phyloP scores from a whole-genome alignment of 2,797 vertebrate genomes.

The Dendrocincla fuliginosa region DNA sequence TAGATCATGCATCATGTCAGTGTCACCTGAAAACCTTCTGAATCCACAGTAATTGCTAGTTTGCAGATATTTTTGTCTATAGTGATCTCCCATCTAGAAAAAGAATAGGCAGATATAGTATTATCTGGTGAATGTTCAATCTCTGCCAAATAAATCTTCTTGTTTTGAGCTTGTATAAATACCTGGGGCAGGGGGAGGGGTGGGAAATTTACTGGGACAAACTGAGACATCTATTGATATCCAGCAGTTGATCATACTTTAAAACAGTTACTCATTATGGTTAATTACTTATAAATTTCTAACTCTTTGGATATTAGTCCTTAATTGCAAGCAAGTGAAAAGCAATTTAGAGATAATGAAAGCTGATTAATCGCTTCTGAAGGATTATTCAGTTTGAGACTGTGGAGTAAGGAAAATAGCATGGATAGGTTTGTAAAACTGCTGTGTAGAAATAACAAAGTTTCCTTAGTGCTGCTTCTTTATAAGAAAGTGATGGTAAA shows the following conservation, averaged over 20 bases:
- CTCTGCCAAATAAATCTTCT: neutral
- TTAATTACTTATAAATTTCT: constrained; percentile 55
- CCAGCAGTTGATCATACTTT: neutral
- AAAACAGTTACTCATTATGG: neutral
- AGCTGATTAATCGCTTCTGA: constrained; percentile 59
- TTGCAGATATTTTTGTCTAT: neutral
- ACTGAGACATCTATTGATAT: neutral
- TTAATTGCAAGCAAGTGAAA: constrained; percentile 59
- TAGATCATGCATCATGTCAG: neutral
- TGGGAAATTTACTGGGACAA: neutral
- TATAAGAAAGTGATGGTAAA: neutral
- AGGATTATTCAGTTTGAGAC: neutral
- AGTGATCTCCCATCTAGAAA: neutral
- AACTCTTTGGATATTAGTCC: constrained; percentile 27
- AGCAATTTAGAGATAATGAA: constrained; percentile 51
- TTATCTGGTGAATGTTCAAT: neutral
- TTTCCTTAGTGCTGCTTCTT: neutral
- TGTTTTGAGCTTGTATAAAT: neutral
- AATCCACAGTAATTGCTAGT: neutral
- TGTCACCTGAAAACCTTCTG: neutral
- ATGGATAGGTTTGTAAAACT: neutral
- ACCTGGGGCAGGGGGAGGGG: too few relatives aligned
- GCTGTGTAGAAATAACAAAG: neutral
- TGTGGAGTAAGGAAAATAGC: neutral
- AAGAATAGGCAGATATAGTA: neutral